Evolutionary conservation across 1,140 invertebrate species (phyloP), one percentile per base, ranked within the genome.

Genomic region (Chironomus tepperi): DNA sequence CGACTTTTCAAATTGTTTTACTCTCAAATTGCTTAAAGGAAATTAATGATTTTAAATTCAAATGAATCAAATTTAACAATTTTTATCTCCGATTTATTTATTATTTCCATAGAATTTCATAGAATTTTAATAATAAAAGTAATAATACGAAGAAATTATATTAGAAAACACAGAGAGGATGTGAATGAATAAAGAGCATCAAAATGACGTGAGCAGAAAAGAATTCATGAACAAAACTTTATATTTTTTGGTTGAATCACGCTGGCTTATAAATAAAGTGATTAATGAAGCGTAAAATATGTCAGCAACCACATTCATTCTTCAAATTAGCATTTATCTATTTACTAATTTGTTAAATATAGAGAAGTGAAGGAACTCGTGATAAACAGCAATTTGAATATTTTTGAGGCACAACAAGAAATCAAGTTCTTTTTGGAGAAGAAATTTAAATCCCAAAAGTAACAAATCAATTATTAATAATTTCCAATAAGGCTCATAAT

Each of bases 401-500:
- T 34, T 34, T 34, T 34, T 34, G 24, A 34, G 24, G 24, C 24
- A 34, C 24, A 15, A 34, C 24, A n/a, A 57, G 0, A 47, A 57
- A 12, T 57, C 10, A 57, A 12, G 5, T 57, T n/a, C 15, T 57
- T 9, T n/a, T 57, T 57, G 5, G n/a, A 57, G n/a, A n/a, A 57
- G 47, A 57, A 57, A 70, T 70, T 19, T 70, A 19, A 57, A 70
- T 70, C 65, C 65, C 65, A 18, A 70, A 70, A 70, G 18, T 70
- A 70, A 70, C 65, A 70, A 70, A 70, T 70, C 65, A 70, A 70
- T 70, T 70, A 70, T 70, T 70, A 70, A 57, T 57, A 57, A 70
- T 70, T 70, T 70, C 65, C 19, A 70, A 70, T 70, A 70, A 18
- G 9, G 43, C 43, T 12, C 9, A n/a, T 9, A 47, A 57, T 12